Evolutionary conservation across 2,888 invertebrate genomes (phyloP).

Genomic region (Drosophila mimetica): DNA sequence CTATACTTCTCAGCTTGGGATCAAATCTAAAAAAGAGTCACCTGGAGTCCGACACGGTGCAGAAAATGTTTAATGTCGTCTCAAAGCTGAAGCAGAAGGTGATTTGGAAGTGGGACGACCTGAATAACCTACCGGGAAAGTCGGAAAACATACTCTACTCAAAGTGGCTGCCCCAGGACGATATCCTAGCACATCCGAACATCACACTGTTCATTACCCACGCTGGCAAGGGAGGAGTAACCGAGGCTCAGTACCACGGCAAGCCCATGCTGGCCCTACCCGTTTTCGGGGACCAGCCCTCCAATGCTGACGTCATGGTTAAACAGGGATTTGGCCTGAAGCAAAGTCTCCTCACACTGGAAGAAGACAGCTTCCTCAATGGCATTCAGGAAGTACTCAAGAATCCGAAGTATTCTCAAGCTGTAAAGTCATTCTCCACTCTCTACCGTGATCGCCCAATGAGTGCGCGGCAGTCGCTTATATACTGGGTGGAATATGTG

Average conservation of each 20-base stretch:
- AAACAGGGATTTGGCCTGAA: constrained; percentile 70
- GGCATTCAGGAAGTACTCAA: constrained; percentile 64
- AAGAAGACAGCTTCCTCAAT: constrained; percentile 53
- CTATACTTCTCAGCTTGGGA: constrained; percentile 84
- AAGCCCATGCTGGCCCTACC: constrained; percentile 85
- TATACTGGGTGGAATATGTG: constrained; percentile 87
- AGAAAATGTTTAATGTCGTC: constrained; percentile 86
- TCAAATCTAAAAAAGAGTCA: constrained; percentile 81
- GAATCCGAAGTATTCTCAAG: constrained; percentile 66
- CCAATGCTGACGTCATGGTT: constrained; percentile 68
- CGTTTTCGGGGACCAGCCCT: constrained; percentile 78
- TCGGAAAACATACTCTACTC: constrained; percentile 84
- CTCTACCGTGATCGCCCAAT: constrained; percentile 86
- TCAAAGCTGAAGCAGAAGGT: constrained; percentile 87
- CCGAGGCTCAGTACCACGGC: constrained; percentile 87
- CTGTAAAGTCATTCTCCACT: constrained; percentile 83
- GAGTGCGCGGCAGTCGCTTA: constrained; percentile 85
- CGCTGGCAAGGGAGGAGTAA: constrained; percentile 88
- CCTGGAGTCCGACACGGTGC: constrained; percentile 85
- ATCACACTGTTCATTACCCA: constrained; percentile 87
- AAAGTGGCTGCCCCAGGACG: constrained; percentile 89
- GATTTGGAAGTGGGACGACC: constrained; percentile 89
- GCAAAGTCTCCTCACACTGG: constrained; percentile 58
- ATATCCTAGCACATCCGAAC: constrained; percentile 87
- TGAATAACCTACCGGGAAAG: constrained; percentile 84